Evolutionary conservation across 2,113 vertebrate species (phyloP).

Genomic region (Noctilio leporinus): DNA sequence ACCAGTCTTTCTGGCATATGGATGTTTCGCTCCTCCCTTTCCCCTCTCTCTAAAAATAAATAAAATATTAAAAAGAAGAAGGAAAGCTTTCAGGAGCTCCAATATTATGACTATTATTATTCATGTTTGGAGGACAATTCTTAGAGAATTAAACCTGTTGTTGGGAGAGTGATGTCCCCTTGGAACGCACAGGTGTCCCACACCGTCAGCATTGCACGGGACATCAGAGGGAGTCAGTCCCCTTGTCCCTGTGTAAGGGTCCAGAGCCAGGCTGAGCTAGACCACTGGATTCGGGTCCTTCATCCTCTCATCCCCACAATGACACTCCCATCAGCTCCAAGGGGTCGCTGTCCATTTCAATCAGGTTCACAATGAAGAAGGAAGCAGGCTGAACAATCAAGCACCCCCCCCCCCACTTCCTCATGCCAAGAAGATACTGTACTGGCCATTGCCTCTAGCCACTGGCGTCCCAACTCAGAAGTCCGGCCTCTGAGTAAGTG

Average conservation of each 20-base stretch:
- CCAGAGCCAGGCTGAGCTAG: background rate
- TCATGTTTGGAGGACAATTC: background rate
- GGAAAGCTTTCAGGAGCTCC: background rate
- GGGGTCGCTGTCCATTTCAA: background rate
- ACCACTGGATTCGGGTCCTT: accelerated
- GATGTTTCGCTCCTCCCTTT: too few species aligned
- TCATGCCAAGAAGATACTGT: background rate
- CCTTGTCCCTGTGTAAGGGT: background rate
- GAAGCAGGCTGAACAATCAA: background rate
- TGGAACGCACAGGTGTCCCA: background rate
- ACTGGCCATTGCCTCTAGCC: background rate
- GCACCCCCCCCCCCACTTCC: background rate
- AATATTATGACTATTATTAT: background rate
- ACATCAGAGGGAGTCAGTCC: background rate
- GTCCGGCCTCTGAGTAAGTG: background rate
- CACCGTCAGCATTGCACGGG: background rate
- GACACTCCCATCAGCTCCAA: background rate
- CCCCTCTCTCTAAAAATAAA: too few species aligned
- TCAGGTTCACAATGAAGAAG: background rate
- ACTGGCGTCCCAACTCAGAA: background rate
- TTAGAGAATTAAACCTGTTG: background rate
- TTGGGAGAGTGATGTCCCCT: background rate
- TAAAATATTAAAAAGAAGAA: background rate
- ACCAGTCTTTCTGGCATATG: too few species aligned
- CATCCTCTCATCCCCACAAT: background rate